Evolutionary conservation across 2,797 vertebrate species (phyloP).

Genomic region (Rhynchonycteris naso): DNA sequence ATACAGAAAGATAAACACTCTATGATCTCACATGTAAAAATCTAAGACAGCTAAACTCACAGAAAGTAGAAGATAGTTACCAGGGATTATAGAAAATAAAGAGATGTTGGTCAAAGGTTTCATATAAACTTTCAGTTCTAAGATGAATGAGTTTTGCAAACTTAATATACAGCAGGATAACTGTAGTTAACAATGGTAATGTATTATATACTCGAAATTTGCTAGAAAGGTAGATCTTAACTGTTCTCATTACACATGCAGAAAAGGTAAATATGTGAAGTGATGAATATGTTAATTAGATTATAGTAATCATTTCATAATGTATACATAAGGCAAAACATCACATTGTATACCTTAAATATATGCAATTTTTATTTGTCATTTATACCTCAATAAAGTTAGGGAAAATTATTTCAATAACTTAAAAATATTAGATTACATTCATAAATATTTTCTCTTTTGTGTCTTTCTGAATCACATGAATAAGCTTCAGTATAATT

Average conservation of each 20-base stretch:
- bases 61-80: background rate
- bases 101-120: background rate
- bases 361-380: background rate
- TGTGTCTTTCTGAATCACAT: background rate
- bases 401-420: background rate
- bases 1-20: background rate
- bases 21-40: background rate
- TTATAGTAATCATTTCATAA: background rate
- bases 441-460: background rate
- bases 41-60: background rate
- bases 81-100: background rate
- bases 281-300: background rate
- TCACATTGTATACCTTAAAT: background rate
- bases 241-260: too few species aligned
- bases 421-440: background rate
- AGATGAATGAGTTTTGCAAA: background rate
- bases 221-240: background rate
- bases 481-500: background rate
- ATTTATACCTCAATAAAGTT: background rate
- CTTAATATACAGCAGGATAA: background rate
- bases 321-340: background rate
- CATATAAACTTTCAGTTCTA: background rate
- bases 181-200: background rate
- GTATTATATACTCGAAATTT: background rate
- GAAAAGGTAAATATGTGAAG: background rate